phyloP scores from a whole-genome alignment of 1,140 invertebrate species.

The Drosophila asahinai region DNA sequence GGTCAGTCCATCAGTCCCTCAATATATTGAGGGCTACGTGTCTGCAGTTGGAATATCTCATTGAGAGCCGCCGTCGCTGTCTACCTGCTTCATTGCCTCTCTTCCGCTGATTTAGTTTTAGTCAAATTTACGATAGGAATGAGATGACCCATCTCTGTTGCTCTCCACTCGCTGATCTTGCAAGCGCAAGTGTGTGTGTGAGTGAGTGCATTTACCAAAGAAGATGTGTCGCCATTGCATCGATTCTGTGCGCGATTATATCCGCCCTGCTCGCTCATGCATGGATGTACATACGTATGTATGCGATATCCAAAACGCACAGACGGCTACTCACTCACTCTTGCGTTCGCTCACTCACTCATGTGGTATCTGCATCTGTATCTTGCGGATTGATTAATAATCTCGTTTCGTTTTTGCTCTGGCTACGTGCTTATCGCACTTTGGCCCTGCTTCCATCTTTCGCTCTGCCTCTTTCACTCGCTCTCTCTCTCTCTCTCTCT shows the following conservation, averaged over 20 bases:
- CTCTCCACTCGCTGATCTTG: conserved; percentile 59
- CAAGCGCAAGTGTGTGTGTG: conserved; percentile 10
- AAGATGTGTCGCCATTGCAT: conserved; percentile 75
- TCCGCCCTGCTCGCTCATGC: conserved; percentile 33
- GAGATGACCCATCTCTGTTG: conserved; percentile 5
- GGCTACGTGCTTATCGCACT: conserved; percentile 80
- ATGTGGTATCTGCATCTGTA: conserved; percentile 74
- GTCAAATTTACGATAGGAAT: conserved; percentile 73
- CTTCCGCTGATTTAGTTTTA: conserved; percentile 70
- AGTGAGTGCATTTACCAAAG: conserved; percentile 67
- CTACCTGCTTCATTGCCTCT: conserved; percentile 55
- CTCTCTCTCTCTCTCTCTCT: background rate
- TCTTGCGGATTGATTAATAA: conserved; percentile 83
- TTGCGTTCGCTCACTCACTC: conserved; percentile 12
- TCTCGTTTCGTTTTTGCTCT: conserved; percentile 72
- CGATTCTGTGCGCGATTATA: conserved; percentile 63
- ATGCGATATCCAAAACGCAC: conserved; percentile 7
- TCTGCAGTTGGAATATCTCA: conserved; percentile 35
- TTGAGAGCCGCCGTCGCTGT: conserved; percentile 36
- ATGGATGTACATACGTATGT: conserved; percentile 18
- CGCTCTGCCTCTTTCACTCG: conserved; percentile 40
- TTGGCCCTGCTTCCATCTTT: conserved; percentile 75
- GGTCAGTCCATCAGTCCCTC: conserved; percentile 58
- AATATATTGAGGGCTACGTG: conserved; percentile 27
- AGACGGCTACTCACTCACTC: conserved; percentile 2